Evolutionary conservation across 2,888 invertebrate species (phyloP), one percentile per base, ranked within the genome.

Genomic region (Tinea trinotella): DNA sequence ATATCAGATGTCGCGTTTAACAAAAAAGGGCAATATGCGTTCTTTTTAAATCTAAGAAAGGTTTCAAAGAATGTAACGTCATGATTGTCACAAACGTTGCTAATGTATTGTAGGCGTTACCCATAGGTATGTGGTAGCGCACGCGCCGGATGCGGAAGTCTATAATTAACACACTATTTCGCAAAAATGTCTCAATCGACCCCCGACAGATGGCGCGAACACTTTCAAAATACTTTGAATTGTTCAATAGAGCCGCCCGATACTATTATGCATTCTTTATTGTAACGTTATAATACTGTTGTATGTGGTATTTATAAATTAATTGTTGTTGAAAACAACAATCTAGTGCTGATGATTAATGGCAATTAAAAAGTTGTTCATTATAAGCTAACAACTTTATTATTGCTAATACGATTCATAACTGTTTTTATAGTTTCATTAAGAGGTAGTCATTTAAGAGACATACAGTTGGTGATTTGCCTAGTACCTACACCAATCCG

Each of bases 121-220:
- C n/a, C n/a, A n/a, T 63, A 62, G 50, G 22, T 13, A 62, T 68
- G 68, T 66, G 65, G 6, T 20, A 68, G 81, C 78, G 81, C 85
- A 79, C 83, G 82, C 82, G 83, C 71, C 80, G 84, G 82, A 82
- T 73, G 59, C 82, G 84, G 84, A 85, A 82, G 73, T 73, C 58
- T 67, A 71, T 84, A 82, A 84, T 85, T 84, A 84, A 67, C 69
- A 59, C 61, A 68, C 72, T 74, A 83, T 82, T 82, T 82, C 60
- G 80, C 82, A 77, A 84, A 79, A 80, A 84, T 83, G 76, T 84
- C 81, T 83, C 77, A 80, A 84, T 83, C 70, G 64, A 60, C 64
- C 67, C 64, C 59, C 65, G 75, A 72, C 84, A 85, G 83, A 81
- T 82, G 83, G 79, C 76, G 78, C 68, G 67, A 64, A 67, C 64